Base-by-base conservation (phyloP, 2,797 vertebrate species). In the Etheostoma perlongum region DNA sequence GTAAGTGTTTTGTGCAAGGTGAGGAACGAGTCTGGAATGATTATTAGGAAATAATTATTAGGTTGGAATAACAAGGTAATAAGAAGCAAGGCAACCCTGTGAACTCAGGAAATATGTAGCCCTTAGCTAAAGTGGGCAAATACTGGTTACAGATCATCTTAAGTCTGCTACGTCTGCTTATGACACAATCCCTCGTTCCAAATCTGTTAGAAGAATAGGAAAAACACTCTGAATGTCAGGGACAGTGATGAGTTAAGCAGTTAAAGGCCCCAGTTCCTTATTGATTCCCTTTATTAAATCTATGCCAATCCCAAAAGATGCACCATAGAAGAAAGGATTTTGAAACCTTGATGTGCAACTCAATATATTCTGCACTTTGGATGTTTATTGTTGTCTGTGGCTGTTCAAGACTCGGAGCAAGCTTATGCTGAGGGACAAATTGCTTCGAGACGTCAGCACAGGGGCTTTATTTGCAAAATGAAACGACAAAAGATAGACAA, bases 221-320 rank as follows among this genome's bases (percentile, higher is more conserved):
- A 71, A 81, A 72, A 69, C 21, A 44, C 19, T 57, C 8, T 6
- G 54, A 55, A 76, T 10, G 44, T 30, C 12, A 54, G 53, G 2
- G 49, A 46, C 47, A 67, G 23, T 30, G 72, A 67, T 49, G 52
- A 60, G 25, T 40, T 40, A 44, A 44, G 42, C 48, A 49, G 58
- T 57, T 74, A 23, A 82, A 72, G 49, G 21, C 58, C 9, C 7
- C 18, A 6, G 10, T 11, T 66, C 25, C 25, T 72, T 53, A 70
- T 76, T 71, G 69, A 87, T 81, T 53, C 40, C 25, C 8, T 21
- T 63, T 75, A 76, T 83, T 81, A 70, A 80, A 75, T 71, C 67
- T 54, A 19, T 33, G 18, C 16, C 58, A 30, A 23, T 73, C 53
- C 71, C 52, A 67, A 63, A 69, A 81, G 64, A 47, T 9, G 10